Evolutionary conservation across 2,797 vertebrate species (phyloP).

Genomic region (Gila robusta): DNA sequence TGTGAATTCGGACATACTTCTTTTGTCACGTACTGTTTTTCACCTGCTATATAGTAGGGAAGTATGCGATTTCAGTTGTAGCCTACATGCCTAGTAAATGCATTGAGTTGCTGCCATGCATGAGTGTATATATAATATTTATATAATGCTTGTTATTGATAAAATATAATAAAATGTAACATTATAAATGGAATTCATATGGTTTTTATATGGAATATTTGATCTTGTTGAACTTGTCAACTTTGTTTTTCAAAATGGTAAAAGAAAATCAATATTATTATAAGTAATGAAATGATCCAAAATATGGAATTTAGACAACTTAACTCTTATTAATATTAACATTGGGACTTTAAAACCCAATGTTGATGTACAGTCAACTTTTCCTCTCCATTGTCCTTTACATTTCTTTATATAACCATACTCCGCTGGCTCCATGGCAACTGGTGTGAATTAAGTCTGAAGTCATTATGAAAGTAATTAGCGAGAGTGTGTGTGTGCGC

Average conservation of each 20-base stretch:
- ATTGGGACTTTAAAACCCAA: not conserved
- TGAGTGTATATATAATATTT: too few species aligned
- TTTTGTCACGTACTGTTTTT: too few species aligned
- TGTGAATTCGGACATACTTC: too few species aligned
- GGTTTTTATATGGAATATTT: too few species aligned
- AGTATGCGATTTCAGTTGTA: too few species aligned
- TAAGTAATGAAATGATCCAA: not conserved
- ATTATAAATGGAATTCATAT: too few species aligned
- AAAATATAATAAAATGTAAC: too few species aligned
- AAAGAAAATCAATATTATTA: not conserved
- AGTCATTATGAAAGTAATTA: constrained; percentile 51
- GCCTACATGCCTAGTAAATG: too few species aligned
- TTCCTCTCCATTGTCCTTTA: constrained; percentile 28
- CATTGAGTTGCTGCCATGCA: too few species aligned
- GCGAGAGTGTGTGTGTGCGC: not conserved
- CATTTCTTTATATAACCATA: constrained; percentile 33
- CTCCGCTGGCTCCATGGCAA: constrained; percentile 33
- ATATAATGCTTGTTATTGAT: too few species aligned
- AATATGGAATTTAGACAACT: not conserved
- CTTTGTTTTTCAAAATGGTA: not conserved
- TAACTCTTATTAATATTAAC: not conserved
- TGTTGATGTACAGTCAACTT: constrained; percentile 21
- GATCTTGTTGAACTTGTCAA: too few species aligned
- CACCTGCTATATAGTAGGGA: too few species aligned
- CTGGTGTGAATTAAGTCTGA: constrained; percentile 50